A percentile compares a stretch with the other conserved stretches of the same genome.
These are phyloP conservation scores for Agrochola circellaris DNA, from an alignment of 2,888 invertebrate genomes.

Conservation along the genomic window DNA sequence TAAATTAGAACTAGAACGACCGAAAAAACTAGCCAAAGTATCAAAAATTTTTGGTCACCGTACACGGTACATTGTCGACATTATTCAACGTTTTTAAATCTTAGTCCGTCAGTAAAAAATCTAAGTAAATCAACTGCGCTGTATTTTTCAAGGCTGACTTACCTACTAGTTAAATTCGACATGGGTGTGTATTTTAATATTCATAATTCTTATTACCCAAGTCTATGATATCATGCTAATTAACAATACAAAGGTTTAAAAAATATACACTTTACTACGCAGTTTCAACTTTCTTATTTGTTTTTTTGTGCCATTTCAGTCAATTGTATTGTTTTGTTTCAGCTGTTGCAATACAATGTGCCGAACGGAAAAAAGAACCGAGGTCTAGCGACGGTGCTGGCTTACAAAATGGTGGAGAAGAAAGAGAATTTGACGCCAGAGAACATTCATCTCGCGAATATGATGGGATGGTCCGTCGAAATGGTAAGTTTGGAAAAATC, in stretches of 20 bases:
- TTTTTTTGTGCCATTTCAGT: slow-evolving; percentile 1
- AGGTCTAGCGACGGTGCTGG: slow-evolving; percentile 93
- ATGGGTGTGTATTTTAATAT: neutral
- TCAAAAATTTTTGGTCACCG: slow-evolving; percentile 16
- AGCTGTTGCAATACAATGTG: slow-evolving; percentile 97
- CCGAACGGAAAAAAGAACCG: slow-evolving; percentile 97
- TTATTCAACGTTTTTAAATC: slow-evolving; percentile 8
- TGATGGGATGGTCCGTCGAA: slow-evolving; percentile 98
- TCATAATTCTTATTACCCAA: slow-evolving; percentile 1
- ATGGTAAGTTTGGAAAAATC: slow-evolving; percentile 92
- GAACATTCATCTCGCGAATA: slow-evolving; percentile 94
- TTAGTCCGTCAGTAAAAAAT: slow-evolving; percentile 26
- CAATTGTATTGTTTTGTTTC: slow-evolving; percentile 75
- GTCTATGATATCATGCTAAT: slow-evolving; percentile 27
- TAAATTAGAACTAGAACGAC: neutral
- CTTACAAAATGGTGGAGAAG: slow-evolving; percentile 94
- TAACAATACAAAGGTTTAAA: neutral
- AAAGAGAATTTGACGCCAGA: slow-evolving; percentile 93
- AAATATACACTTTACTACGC: slow-evolving; percentile 5
- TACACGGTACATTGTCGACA: slow-evolving; percentile 28
- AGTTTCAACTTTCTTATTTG: slow-evolving; percentile 25
- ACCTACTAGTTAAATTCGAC: slow-evolving; percentile 17
- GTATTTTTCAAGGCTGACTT: slow-evolving; percentile 60
- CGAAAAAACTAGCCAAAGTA: slow-evolving; percentile 2
- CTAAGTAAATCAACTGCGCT: slow-evolving; percentile 37